Base-by-base conservation (phyloP, 1,140 invertebrate genomes). In the Drosophila arizonae region DNA sequence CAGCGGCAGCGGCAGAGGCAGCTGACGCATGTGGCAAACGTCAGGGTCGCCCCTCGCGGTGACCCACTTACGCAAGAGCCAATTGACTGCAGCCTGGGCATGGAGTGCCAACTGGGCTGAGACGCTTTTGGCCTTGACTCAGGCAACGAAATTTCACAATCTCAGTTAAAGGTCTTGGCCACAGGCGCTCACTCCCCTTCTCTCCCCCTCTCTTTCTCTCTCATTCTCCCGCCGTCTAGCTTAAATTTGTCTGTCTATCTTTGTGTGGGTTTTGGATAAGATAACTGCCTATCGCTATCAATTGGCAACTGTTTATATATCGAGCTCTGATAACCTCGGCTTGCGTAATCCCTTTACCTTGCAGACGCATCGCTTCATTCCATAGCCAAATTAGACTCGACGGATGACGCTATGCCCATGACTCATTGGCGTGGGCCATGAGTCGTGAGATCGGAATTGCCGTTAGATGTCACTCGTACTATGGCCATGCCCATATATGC, bases 261-360 rank as follows among this genome's bases (percentile, higher is more conserved):
- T 63, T 50, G 75, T 50, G 75, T 51, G 52, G 55, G 56, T 51
- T 69, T 11, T 70, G 80, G 80, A 85, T 80, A 85, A 85, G 81
- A 80, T 79, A 79, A 24, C 69, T 57, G 66, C 26, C 72, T 66
- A 50, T 63, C 41, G 6, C 9, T 33, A 9, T 33, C 8, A 8
- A 33, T 33, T 33, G 33, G 8, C 33, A 33, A 33, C 33, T 33
- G 21, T 62, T 62, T 61, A 72, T 82, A 84, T 82, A 84, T 85
- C 77, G 65, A 41, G 69, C 58, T 56, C 60, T 80, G 81, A 85
- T 84, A 84, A 80, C 72, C 28, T n/a, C 13, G 48, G n/a, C 79
- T 81, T 82, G 79, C 80, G 80, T 76, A 82, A 82, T 71, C 36
- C 62, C 58, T 45, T 45, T 36, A 52, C 36, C 15, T 60, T 41